Evolutionary conservation across 2,113 vertebrate species (phyloP).

Genomic region (Scophthalmus maximus): DNA sequence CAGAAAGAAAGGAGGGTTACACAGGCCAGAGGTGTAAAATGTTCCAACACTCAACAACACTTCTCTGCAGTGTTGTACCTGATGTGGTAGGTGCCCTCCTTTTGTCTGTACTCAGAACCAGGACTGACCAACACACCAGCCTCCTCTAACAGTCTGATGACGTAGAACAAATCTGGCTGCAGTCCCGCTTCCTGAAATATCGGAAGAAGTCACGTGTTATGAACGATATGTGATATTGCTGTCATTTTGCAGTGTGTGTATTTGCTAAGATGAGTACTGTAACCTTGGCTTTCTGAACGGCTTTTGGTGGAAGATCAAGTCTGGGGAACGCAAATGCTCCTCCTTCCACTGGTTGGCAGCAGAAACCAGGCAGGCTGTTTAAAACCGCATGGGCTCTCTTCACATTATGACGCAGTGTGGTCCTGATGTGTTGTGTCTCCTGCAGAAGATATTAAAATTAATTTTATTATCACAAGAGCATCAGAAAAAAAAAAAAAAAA

Average conservation of each 20-base stretch:
- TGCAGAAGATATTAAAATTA: slow-evolving; percentile 20
- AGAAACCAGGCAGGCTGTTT: slow-evolving; percentile 64
- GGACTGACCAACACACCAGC: slow-evolving; percentile 58
- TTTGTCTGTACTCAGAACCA: slow-evolving; percentile 68
- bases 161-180: slow-evolving; percentile 78
- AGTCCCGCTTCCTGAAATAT: slow-evolving; percentile 68
- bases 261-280: too few species aligned
- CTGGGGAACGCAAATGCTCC: slow-evolving; percentile 73
- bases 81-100: slow-evolving; percentile 76
- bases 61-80: slow-evolving; percentile 58
- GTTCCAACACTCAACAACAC: background rate
- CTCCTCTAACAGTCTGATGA: slow-evolving; percentile 74
- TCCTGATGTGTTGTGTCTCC: slow-evolving; percentile 69
- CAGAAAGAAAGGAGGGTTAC: background rate
- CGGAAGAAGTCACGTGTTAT: background rate
- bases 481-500: too few species aligned
- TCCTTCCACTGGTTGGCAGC: slow-evolving; percentile 72
- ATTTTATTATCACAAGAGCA: too few species aligned
- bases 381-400: slow-evolving; percentile 52
- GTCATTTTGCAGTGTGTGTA: background rate
- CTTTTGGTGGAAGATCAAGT: slow-evolving; percentile 71
- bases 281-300: slow-evolving; percentile 77
- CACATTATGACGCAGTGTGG: slow-evolving; percentile 51
- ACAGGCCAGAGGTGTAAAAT: background rate
- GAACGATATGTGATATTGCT: background rate